Evolutionary conservation across 1,140 invertebrate genomes (phyloP), one percentile per base, ranked within the genome.

Genomic region (Bombus confusus): DNA sequence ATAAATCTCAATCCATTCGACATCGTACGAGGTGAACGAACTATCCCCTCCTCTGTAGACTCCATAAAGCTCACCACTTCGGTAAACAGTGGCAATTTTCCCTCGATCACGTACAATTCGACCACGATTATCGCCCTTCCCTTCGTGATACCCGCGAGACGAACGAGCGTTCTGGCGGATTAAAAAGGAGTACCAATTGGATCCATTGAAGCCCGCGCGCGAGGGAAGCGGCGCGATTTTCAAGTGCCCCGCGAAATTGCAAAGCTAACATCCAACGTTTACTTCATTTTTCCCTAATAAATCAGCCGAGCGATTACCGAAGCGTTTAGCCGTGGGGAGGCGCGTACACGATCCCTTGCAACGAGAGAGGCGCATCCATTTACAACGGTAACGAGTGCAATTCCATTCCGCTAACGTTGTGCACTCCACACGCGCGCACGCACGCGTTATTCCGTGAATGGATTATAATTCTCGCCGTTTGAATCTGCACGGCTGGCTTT

Each of bases 251-350:
- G 41, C 47, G 72, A 57, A 83, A 83, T 83, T 78, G 74, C 82
- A 57, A 37, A 52, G 74, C 41, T 64, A 77, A 52, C 74, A 52
- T 52, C 34, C 62, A 57, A 31, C 82, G 74, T 83, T 83, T 83
- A 78, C 82, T 78, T 83, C 57, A 83, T 83, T 83, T 78, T 83
- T 83, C 82, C 74, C 74, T 83, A 78, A 78, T 85, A 85, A 85
- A 85, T 85, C 83, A 80, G 66, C 68, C 52, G 31, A 68, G 22
- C 77, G 83, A 85, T 85, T 62, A 73, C 25, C 9, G 68, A 62
- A 71, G 68, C 77, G 76, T 72, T 85, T 73, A 52, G 52, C 52
- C 6, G 52, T 31, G 25, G 68, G 62, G 47, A 13, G 66, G 37
- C 31, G 52, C 37, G 22, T 15, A 18, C 28, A 37, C 13, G 59